Evolutionary conservation across 2,888 invertebrate genomes (phyloP).

Genomic region (Hyppa rectilinea): DNA sequence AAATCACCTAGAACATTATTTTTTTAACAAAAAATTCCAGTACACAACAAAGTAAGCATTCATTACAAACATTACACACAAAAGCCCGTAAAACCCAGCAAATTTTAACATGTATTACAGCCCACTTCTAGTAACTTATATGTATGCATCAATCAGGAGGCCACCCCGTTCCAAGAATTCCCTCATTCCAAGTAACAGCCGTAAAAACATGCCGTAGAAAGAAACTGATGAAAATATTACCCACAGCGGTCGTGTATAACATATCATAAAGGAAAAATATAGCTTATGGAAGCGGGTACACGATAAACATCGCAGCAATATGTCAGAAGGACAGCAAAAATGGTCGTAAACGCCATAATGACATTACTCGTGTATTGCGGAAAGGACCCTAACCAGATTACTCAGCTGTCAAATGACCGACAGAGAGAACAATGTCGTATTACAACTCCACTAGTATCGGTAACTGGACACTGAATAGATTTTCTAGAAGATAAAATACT

Average conservation of each 20-base stretch:
- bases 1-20: background rate
- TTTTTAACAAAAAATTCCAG: conserved; percentile 8
- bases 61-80: conserved; percentile 27
- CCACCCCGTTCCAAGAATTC: conserved; percentile 55
- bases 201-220: conserved; percentile 64
- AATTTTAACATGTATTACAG: conserved; percentile 48
- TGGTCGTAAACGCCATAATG: conserved; percentile 74
- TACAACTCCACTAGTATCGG: conserved; percentile 5
- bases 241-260: conserved; percentile 68
- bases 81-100: conserved; percentile 42
- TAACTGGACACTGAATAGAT: conserved; percentile 35
- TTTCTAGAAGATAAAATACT: conserved; percentile 16
- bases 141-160: conserved; percentile 62
- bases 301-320: conserved; percentile 75
- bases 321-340: conserved; percentile 73
- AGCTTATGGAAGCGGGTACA: conserved; percentile 67
- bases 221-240: conserved; percentile 77
- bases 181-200: conserved; percentile 62
- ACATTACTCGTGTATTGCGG: conserved; percentile 69
- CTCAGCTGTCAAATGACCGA: conserved; percentile 68
- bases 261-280: conserved; percentile 74
- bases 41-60: conserved; percentile 23
- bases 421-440: conserved; percentile 30
- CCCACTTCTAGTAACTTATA: conserved; percentile 51
- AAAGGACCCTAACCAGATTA: conserved; percentile 75